A percentile compares a stretch with the other conserved stretches of the same genome.
These are phyloP conservation scores for Proctacanthus coquilletti DNA, from an alignment of 1,140 invertebrate genomes.

Conservation along the genomic window DNA sequence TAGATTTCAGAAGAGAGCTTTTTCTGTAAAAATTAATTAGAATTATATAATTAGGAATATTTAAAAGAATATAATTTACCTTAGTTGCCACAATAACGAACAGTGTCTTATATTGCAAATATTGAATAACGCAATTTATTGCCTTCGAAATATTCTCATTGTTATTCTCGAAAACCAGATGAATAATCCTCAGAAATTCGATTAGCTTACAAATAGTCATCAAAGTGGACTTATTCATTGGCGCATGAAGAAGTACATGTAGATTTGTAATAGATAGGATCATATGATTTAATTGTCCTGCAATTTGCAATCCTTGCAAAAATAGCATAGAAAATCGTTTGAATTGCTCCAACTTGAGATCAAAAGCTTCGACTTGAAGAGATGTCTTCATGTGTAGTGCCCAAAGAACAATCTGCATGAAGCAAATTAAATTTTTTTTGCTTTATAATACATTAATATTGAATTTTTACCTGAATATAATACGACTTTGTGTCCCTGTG, in stretches of 20 bases:
- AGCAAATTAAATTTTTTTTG: constrained; percentile 9
- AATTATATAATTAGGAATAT: constrained; percentile 1
- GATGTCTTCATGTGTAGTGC: constrained; percentile 42
- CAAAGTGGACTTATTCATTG: constrained; percentile 63
- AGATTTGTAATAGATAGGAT: constrained; percentile 61
- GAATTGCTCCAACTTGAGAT: constrained; percentile 42
- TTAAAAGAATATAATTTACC: constrained; percentile 24
- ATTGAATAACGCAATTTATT: constrained; percentile 49
- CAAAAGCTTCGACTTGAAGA: constrained; percentile 34
- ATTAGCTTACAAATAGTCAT: constrained; percentile 62
- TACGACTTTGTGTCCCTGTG: constrained; percentile 38
- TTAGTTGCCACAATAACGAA: constrained; percentile 36
- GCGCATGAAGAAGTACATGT: constrained; percentile 54
- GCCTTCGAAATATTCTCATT: constrained; percentile 40
- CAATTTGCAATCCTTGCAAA: constrained; percentile 47
- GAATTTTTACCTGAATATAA: constrained; percentile 30
- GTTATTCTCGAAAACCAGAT: constrained; percentile 44
- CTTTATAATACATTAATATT: constrained; percentile 1
- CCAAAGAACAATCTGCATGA: constrained; percentile 41
- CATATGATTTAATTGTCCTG: constrained; percentile 43
- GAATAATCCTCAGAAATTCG: constrained; percentile 66
- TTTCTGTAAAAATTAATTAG: constrained; percentile 9
- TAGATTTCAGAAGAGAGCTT: constrained; percentile 5
- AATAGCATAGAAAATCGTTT: constrained; percentile 41
- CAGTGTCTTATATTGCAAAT: constrained; percentile 48